Evolutionary conservation across 2,888 invertebrate genomes (phyloP).

Genomic region (Ctena decussata): DNA sequence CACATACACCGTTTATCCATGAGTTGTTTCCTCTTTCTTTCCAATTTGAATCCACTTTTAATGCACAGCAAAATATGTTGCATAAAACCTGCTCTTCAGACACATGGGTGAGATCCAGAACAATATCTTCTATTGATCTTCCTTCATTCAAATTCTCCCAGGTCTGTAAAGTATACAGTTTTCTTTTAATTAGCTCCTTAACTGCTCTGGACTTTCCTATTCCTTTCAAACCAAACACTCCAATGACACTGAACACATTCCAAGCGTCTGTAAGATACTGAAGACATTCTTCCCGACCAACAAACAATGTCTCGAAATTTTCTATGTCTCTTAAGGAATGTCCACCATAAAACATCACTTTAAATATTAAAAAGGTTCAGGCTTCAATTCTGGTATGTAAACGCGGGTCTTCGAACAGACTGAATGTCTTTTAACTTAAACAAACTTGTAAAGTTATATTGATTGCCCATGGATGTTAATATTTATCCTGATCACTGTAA

Average conservation of each 20-base stretch:
- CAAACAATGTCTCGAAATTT: background rate
- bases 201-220: constrained; percentile 68
- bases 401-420: too few species aligned
- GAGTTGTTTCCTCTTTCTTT: background rate
- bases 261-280: constrained; percentile 20
- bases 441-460: too few species aligned
- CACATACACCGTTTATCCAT: background rate
- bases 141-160: constrained; percentile 5
- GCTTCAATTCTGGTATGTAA: too few species aligned
- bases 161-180: background rate
- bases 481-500: too few species aligned
- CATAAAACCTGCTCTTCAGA: constrained; percentile 9
- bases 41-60: constrained; percentile 26
- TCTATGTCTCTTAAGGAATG: too few species aligned
- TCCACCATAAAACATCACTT: too few species aligned
- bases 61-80: constrained; percentile 23
- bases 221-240: constrained; percentile 66
- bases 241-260: constrained; percentile 52
- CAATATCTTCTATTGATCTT: background rate
- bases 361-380: too few species aligned
- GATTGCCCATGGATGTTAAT: too few species aligned
- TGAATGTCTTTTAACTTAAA: too few species aligned
- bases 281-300: background rate
- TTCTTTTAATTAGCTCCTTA: constrained; percentile 41
- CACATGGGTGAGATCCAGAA: background rate